These are phyloP conservation scores for Goniozus legneri DNA, from an alignment of 1,140 invertebrate species.

Conservation along the genomic window DNA sequence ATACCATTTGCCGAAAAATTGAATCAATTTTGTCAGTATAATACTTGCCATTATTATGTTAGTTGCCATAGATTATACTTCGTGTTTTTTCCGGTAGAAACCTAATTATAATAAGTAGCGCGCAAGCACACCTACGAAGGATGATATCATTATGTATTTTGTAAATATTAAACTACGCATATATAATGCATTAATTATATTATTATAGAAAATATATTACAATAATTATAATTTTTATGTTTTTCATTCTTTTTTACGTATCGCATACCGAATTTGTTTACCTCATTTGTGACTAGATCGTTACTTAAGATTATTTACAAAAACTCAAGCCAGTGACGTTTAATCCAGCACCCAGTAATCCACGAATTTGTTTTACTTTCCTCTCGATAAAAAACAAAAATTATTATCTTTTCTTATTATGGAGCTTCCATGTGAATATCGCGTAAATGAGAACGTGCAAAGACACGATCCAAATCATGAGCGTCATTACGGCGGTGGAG, in stretches of 20 bases:
- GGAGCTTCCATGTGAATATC: conserved; percentile 36
- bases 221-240: conserved; percentile 43
- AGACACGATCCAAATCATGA: conserved; percentile 35
- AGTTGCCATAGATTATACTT: conserved; percentile 43
- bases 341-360: no score
- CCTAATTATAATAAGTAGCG: conserved; percentile 27
- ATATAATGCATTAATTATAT: conserved; percentile 41
- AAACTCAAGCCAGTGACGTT: no score
- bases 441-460: conserved; percentile 34
- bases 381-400: no score
- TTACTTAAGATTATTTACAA: no score
- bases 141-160: conserved; percentile 44
- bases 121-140: conserved; percentile 29
- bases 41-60: conserved; percentile 46
- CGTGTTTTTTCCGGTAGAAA: conserved; percentile 23
- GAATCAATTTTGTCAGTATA: conserved; percentile 18
- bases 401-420: no score
- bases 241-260: conserved; percentile 16
- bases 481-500: conserved; percentile 21
- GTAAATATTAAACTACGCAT: conserved; percentile 44
- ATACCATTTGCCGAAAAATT: conserved; percentile 15
- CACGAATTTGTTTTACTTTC: no score
- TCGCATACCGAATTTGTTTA: conserved; percentile 5
- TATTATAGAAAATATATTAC: conserved; percentile 44
- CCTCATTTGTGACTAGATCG: conserved; percentile 4